Base-by-base conservation (phyloP, 2,113 vertebrate species). In the Coturnix japonica region DNA sequence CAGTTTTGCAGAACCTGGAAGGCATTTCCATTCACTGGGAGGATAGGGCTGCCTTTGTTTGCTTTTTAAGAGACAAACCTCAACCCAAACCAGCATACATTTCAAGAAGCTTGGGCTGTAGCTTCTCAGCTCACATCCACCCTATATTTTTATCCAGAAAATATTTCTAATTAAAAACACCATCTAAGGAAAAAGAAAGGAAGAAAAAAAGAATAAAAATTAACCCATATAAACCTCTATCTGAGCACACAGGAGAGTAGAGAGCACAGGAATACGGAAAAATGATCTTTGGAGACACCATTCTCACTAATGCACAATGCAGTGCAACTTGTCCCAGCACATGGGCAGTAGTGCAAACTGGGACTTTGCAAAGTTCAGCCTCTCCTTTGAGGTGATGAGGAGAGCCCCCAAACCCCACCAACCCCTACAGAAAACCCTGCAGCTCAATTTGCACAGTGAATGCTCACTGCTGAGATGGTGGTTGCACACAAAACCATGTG, bases 381-480 rank as follows among this genome's bases (percentile, higher is more conserved):
- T 67, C 22, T 31, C 5, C 83, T 89, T 82, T n/a, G 13, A 13
- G 12, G 35, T 30, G 17, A 9, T 31, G 63, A 59, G 30, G 17
- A 41, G 2, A 10, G 11, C 5, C 30, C n/a, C 74, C 20, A 79
- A 69, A 49, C 74, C 49, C 60, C 78, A 9, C 13, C 72, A 10
- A 18, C 13, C 7, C 5, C 18, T 26, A 8, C 18, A 81, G 47
- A 5, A 35, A 39, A 22, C 22, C 67, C 16, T 22, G 25, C 28
- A 57, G 37, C n/a, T 61, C 2, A 0, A 39, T 35, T 11, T 57
- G 47, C 0, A 0, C 0, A 13, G 25, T 6, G 60, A 28, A 26
- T 4, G 30, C 28, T 76, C 54, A 33, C 4, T 25, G 23, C 3
- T 2, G 16, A 64, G 19, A 5, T 0, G 6, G 4, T 33, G 60